Conservation (phyloP, 2,113 vertebrate genomes). For the Chelonoidis abingdonii region DNA sequence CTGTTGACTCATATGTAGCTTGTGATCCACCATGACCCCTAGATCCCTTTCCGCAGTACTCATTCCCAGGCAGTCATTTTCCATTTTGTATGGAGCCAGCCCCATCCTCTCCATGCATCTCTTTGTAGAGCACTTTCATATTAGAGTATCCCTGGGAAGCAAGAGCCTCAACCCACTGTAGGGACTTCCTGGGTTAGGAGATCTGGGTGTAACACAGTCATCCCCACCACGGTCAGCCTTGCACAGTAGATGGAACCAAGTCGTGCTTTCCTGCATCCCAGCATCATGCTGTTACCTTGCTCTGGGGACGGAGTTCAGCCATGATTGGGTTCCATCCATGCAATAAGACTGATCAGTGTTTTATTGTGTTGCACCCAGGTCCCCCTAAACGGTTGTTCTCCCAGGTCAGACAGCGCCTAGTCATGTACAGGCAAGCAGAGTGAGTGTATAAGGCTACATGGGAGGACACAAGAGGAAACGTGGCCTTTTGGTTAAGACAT, state of each 20-base stretch:
- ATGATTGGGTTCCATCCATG: neutral
- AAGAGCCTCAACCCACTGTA: neutral
- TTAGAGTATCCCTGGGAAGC: neutral
- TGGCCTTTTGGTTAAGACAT: neutral
- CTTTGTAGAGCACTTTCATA: neutral
- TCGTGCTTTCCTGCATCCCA: neutral
- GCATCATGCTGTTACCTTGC: neutral
- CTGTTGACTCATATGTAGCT: no score
- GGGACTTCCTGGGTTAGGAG: no score
- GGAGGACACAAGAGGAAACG: neutral
- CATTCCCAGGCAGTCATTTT: no score
- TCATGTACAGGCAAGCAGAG: neutral
- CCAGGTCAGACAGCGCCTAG: neutral
- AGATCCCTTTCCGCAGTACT: no score
- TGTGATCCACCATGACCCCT: no score
- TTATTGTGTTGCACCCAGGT: neutral
- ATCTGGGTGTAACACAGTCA: neutral
- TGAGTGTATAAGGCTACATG: neutral
- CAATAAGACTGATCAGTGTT: neutral
- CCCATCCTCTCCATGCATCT: neutral
- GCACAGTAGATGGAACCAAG: neutral
- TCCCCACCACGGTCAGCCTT: neutral
- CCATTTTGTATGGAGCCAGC: neutral
- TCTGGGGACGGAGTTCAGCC: neutral
- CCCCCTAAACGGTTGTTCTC: neutral